Percentiles rank a stretch among this genome's conserved stretches.
These are phyloP conservation scores for Thumatha senex DNA, from an alignment of 2,888 invertebrate genomes.

Conservation along the genomic window DNA sequence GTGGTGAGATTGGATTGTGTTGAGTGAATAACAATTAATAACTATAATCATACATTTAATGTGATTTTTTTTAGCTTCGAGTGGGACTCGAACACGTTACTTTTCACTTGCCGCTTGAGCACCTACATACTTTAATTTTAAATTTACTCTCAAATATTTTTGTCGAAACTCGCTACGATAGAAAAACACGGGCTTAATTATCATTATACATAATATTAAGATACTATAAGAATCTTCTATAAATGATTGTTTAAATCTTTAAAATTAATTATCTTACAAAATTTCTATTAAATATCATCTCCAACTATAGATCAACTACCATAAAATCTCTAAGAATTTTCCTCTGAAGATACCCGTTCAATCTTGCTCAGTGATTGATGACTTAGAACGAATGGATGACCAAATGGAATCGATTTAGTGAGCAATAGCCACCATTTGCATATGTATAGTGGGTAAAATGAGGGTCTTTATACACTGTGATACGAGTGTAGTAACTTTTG, in stretches of 20 bases:
- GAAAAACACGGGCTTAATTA: too few species aligned
- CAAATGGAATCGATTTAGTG: slow-evolving; percentile 77
- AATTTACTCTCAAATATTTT: too few species aligned
- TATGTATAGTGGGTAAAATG: slow-evolving; percentile 65
- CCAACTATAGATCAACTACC: slow-evolving; percentile 6
- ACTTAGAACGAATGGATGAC: slow-evolving; percentile 68
- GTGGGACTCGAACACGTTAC: too few species aligned
- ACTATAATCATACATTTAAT: too few species aligned
- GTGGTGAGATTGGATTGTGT: too few species aligned
- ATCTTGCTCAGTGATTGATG: slow-evolving; percentile 75
- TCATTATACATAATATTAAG: too few species aligned
- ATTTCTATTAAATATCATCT: slow-evolving; percentile 1
- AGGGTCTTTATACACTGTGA: slow-evolving; percentile 36
- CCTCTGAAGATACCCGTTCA: slow-evolving; percentile 55
- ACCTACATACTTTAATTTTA: too few species aligned
- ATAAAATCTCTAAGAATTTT: slow-evolving; percentile 34
- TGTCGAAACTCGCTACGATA: too few species aligned
- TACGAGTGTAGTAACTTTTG: slow-evolving; percentile 26
- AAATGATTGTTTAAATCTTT: neutral
- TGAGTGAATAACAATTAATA: too few species aligned
- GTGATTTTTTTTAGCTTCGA: too few species aligned
- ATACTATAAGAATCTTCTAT: too few species aligned
- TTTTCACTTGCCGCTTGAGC: too few species aligned
- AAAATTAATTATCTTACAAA: neutral
- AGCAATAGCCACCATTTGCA: slow-evolving; percentile 71